phyloP scores from a whole-genome alignment of 2,113 vertebrate genomes.

The Opisthocomus hoazin region DNA sequence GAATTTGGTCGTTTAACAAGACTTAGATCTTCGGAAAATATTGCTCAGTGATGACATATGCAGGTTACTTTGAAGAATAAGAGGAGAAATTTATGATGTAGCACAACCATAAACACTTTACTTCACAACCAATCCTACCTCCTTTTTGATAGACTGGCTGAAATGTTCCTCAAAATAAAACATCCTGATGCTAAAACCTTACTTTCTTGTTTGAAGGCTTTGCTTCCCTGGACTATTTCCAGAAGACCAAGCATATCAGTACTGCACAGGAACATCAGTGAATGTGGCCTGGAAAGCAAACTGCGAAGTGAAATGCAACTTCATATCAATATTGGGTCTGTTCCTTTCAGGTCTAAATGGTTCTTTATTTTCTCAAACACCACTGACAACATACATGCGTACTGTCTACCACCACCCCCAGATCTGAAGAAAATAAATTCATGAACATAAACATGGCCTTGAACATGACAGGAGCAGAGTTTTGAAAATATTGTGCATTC shows the following conservation, averaged over 20 bases:
- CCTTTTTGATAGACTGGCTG: neutral
- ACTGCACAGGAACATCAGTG: neutral
- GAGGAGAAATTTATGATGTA: neutral
- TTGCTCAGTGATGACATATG: neutral
- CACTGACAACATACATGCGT: neutral
- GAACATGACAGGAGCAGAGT: neutral
- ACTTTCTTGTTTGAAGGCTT: neutral
- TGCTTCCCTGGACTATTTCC: neutral
- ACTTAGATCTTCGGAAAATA: neutral
- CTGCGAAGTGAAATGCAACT: neutral
- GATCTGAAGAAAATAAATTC: neutral
- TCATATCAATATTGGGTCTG: neutral
- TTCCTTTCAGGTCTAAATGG: neutral
- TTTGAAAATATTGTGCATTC: neutral
- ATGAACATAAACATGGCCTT: neutral
- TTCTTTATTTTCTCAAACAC: neutral
- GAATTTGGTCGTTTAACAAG: neutral
- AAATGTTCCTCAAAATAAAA: neutral
- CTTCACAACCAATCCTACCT: neutral
- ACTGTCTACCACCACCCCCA: neutral
- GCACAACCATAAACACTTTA: neutral
- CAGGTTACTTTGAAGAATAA: neutral
- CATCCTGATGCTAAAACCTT: neutral
- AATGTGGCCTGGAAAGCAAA: neutral
- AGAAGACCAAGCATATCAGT: neutral